These are phyloP conservation scores for Salvelinus alpinus DNA, from an alignment of 2,113 vertebrate genomes.

Conservation along the genomic window DNA sequence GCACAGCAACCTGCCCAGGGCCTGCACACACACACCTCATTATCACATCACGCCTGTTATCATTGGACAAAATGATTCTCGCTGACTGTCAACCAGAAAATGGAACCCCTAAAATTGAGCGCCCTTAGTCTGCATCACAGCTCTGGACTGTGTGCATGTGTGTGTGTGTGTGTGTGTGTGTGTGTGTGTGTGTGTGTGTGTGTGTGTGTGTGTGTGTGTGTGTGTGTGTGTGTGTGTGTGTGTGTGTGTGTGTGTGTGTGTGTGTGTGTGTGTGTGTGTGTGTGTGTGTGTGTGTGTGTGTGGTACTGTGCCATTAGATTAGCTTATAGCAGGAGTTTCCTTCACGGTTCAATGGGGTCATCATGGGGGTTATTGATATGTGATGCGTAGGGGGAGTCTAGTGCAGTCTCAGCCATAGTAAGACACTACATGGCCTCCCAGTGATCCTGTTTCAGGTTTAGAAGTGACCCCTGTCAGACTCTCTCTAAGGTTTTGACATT, in stretches of 20 bases:
- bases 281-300: background rate
- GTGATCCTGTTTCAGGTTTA: constrained; percentile 38
- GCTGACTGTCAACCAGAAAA: background rate
- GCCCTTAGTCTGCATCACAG: background rate
- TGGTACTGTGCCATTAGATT: background rate
- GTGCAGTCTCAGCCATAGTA: background rate
- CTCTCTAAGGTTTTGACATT: constrained; percentile 63
- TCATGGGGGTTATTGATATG: background rate
- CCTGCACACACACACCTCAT: constrained; percentile 13
- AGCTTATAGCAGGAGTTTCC: background rate
- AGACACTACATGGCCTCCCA: background rate
- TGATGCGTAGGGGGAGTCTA: background rate
- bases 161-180: background rate
- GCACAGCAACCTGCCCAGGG: constrained; percentile 6
- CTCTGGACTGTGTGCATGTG: background rate
- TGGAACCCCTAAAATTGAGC: background rate
- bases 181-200: background rate
- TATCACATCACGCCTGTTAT: constrained; percentile 13
- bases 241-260: background rate
- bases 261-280: background rate
- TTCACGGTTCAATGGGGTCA: background rate
- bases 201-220: background rate
- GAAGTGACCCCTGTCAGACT: constrained; percentile 62
- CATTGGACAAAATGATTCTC: constrained; percentile 10
- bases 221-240: background rate